Base-by-base conservation (phyloP, 2,113 vertebrate genomes). In the Mixornis gularis region DNA sequence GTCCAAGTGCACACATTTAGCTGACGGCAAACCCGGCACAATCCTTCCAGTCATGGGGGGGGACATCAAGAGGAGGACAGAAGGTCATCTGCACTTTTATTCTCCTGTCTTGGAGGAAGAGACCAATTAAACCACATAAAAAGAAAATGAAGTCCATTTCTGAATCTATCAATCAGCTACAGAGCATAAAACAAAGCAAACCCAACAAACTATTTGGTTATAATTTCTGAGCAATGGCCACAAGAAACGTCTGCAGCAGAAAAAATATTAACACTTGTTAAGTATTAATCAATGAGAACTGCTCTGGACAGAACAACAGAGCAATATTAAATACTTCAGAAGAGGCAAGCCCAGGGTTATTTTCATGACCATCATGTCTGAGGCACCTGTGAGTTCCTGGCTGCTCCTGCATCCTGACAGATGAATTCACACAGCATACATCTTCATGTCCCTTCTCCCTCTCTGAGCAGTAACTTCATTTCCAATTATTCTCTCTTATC, bases 41-140 rank as follows among this genome's bases (percentile, higher is more conserved):
- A 81, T 48, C 70, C 76, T 68, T 63, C 55, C 46, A 87, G 74
- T 34, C 58, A 40, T 3, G 70, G 40, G 84, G 63, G 36, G 27
- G 70, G 64, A 83, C 83, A 85, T 38, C 82, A 76, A 59, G 87
- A 91, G 55, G 32, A 85, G 73, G 32, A 87, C 12, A 95, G 81
- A 73, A 94, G 89, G 93, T 93, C 80, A 89, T 29, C 55, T 84
- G 68, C 70, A 81, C 74, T 95, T 94, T 63, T 70, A 89, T 79
- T 81, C 89, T 85, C 43, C 79, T 70, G 91, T 58, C 91, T 85
- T 85, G 74, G 56, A 83, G 79, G 64, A 91, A 71, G 87, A 96
- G 91, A 78, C 66, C 93, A 96, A 96, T 94, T 91, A 94, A 94
- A 92, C 43, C 82, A 64, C 48, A 83, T 59, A 85, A 91, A 92